Base-by-base conservation (phyloP, 2,113 vertebrate species). In the Paracanthobrama guichenoti region DNA sequence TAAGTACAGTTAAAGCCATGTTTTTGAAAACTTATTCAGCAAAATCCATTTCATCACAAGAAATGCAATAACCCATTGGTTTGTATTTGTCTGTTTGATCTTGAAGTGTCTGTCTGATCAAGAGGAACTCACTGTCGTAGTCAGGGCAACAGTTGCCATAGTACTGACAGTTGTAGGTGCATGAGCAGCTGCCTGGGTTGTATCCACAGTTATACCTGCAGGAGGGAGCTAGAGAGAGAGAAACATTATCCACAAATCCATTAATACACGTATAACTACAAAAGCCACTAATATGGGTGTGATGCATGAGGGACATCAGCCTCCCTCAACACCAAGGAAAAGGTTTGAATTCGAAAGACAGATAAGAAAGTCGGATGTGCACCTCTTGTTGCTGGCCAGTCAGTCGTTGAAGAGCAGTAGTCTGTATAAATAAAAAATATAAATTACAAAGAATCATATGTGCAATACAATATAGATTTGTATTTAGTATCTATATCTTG, bases 141-240 rank as follows among this genome's bases (percentile, higher is more conserved):
- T 90, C 90, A 73, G 62, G 20, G 50, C 90, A 91, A 71, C 90
- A 91, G 84, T 53, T 86, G 71, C 89, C 88, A 59, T 86, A 73
- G 79, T 80, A 57, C 2, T 8, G 9, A 82, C 94, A 94, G 18
- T 76, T 84, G 72, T 84, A 73, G 6, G 1, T 1, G 78, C 93
- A 94, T 72, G 94, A 94, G 76, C 94, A 94, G 82, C 46, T 76
- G 78, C 89, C 86, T 8, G 87, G 0, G 0, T 89, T 0, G 35
- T 62, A 73, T 28, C 91, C 91, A 84, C 93, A 93, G 81, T 89
- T 85, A 81, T 88, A 11, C 24, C n/a, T 44, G 44, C 50, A 90
- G 11, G 81, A 87, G 2, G 6, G n/a, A 11, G 0, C 82, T 79
- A 66, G 5, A 28, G 3, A 4, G 5, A 22, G 24, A 72, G n/a